phyloP scores from a whole-genome alignment of 1,140 invertebrate species.

The Himalopsyche phryganea region DNA sequence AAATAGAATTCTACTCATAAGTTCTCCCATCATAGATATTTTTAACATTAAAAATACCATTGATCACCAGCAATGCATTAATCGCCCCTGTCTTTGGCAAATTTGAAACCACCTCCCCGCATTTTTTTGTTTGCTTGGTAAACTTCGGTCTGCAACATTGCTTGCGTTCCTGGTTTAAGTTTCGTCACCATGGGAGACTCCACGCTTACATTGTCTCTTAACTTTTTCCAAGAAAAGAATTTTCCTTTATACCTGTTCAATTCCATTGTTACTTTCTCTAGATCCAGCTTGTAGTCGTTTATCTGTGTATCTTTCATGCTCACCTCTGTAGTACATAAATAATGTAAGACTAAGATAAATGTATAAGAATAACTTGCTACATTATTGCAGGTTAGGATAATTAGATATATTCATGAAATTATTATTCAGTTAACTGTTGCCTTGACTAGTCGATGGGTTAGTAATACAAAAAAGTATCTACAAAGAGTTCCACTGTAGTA shows the following conservation, averaged over 20 bases:
- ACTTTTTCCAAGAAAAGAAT: not conserved
- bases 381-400: too few species aligned
- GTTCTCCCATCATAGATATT: too few species aligned
- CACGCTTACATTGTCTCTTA: constrained; percentile 1
- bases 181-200: not conserved
- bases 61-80: too few species aligned
- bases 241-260: not conserved
- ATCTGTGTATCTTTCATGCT: constrained; percentile 16
- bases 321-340: constrained; percentile 18
- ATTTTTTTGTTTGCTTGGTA: not conserved
- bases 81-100: not conserved
- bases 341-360: too few species aligned
- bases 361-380: too few species aligned
- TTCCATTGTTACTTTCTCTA: not conserved
- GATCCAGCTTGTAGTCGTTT: constrained; percentile 1
- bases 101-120: not conserved
- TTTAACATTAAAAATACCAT: too few species aligned
- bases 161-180: not conserved
- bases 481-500: too few species aligned
- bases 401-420: too few species aligned
- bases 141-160: not conserved
- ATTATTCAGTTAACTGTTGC: too few species aligned
- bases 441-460: too few species aligned
- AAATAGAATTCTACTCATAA: too few species aligned
- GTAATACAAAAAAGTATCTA: too few species aligned